Conservation (phyloP, 2,888 invertebrate genomes). For the Drosophila rellima region DNA sequence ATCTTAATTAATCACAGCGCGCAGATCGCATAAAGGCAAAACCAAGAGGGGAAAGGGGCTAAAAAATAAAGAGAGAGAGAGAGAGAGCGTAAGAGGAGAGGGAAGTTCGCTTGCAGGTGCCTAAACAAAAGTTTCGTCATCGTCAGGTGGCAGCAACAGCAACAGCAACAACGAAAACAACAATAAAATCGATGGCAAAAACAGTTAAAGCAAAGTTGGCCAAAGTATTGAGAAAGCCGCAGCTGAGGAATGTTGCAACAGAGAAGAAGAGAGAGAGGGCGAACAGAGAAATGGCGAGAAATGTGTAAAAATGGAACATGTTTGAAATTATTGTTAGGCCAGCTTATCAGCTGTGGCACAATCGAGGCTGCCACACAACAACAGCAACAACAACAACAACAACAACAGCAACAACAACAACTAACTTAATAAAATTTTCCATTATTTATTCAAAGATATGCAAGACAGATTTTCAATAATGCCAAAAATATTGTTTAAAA, state of each 20-base stretch:
- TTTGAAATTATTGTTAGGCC: conserved; percentile 50
- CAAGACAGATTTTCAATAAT: too few relatives aligned
- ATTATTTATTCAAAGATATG: conserved; percentile 33
- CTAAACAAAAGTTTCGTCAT: conserved; percentile 69
- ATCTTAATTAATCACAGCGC: conserved; percentile 85
- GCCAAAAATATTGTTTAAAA: too few relatives aligned
- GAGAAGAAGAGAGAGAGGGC: not conserved
- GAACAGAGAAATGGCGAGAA: conserved; percentile 21
- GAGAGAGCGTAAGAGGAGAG: not conserved
- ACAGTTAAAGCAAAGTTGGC: conserved; percentile 34
- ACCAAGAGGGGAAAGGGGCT: conserved; percentile 7
- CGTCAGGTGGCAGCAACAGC: conserved; percentile 43
- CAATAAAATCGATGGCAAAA: conserved; percentile 64
- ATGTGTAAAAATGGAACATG: conserved; percentile 35
- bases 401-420: conserved; percentile 10
- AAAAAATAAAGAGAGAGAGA: not conserved
- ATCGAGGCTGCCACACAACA: conserved; percentile 29
- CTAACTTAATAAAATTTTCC: conserved; percentile 40
- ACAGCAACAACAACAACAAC: conserved; percentile 10
- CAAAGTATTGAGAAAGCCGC: conserved; percentile 12
- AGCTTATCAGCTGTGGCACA: conserved; percentile 51
- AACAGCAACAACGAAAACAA: conserved; percentile 19
- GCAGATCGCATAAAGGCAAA: conserved; percentile 78
- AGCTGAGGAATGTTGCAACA: conserved; percentile 13
- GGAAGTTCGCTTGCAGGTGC: conserved; percentile 60